A percentile compares a stretch with the other conserved stretches of the same genome.
Evolutionary conservation across 2,888 invertebrate species (phyloP).

Genomic region (Tachina grossa): DNA sequence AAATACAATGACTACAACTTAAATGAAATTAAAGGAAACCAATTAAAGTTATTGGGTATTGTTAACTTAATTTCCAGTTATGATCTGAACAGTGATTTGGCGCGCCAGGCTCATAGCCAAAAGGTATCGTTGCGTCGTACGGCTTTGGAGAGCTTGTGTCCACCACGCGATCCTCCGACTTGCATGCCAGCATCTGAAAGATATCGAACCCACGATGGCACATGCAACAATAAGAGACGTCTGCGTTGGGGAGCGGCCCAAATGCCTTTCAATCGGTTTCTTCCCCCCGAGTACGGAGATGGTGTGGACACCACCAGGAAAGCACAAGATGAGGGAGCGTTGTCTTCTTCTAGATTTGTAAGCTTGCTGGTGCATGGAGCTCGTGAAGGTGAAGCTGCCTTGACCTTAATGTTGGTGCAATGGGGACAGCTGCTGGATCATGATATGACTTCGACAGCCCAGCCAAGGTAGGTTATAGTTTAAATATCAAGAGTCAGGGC

Average conservation of each 20-base stretch:
- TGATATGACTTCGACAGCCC: constrained; percentile 91
- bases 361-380: constrained; percentile 87
- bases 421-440: constrained; percentile 97
- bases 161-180: constrained; percentile 86
- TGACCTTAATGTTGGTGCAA: constrained; percentile 93
- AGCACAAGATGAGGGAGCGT: constrained; percentile 85
- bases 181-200: constrained; percentile 88
- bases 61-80: constrained; percentile 76
- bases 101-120: constrained; percentile 80
- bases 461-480: constrained; percentile 84
- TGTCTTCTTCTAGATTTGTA: constrained; percentile 91
- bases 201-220: constrained; percentile 93
- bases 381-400: constrained; percentile 86
- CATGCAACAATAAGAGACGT: constrained; percentile 92
- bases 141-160: constrained; percentile 84
- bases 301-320: constrained; percentile 84
- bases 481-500: background rate
- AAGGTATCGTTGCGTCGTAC: constrained; percentile 82
- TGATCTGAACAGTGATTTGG: constrained; percentile 80
- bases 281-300: constrained; percentile 92
- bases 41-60: constrained; percentile 34
- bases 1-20: background rate
- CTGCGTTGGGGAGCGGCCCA: constrained; percentile 92
- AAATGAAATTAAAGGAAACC: background rate
- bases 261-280: constrained; percentile 91